Evolutionary conservation across 2,888 invertebrate species (phyloP).

Genomic region (Torymus texanus): DNA sequence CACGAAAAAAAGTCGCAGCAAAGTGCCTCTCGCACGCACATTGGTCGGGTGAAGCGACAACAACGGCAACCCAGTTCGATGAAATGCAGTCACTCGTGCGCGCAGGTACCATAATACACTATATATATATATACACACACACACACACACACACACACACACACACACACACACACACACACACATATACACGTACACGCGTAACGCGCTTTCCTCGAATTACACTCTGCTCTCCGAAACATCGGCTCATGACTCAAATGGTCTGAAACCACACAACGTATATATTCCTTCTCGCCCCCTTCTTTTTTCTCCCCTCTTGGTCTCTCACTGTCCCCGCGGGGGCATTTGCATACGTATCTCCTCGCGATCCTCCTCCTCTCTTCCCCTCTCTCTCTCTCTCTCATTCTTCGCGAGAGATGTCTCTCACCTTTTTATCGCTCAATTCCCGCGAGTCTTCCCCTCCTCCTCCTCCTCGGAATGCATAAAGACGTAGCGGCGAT

Average conservation of each 20-base stretch:
- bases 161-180: not conserved
- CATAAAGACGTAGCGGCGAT: constrained; percentile 35
- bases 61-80: too few species aligned
- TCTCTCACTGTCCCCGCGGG: not conserved
- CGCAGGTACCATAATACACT: too few species aligned
- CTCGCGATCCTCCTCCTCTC: not conserved
- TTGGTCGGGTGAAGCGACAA: too few species aligned
- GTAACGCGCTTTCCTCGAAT: constrained; percentile 34
- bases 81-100: too few species aligned
- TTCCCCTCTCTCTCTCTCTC: not conserved
- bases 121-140: too few species aligned
- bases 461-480: constrained; percentile 15
- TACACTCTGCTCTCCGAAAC: constrained; percentile 5
- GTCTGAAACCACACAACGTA: not conserved
- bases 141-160: not conserved
- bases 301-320: not conserved
- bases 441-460: not conserved
- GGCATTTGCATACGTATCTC: constrained; percentile 24
- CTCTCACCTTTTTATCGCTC: constrained; percentile 28
- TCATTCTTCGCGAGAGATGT: not conserved
- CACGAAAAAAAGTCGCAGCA: too few species aligned
- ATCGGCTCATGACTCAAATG: not conserved
- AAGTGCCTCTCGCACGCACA: too few species aligned
- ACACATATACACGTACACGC: not conserved
- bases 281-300: too few species aligned